Evolutionary conservation across 2,113 vertebrate species (phyloP), one percentile per base, ranked within the genome.

Genomic region (Esox niger): DNA sequence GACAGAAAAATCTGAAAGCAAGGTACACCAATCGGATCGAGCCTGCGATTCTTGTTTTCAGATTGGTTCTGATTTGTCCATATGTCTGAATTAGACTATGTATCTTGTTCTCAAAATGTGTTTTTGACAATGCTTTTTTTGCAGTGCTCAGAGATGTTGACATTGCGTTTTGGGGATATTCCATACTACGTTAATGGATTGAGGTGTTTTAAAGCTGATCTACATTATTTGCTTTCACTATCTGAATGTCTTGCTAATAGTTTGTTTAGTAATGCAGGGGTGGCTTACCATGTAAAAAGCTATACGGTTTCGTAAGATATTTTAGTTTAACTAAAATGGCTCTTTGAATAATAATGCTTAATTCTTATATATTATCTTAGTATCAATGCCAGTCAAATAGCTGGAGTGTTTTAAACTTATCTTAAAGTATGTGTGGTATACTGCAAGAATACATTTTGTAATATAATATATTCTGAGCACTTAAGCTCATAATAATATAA

Each of bases 281-380:
- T 59, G 73, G 83, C 81, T 73, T 81, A 82, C 29, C 31, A 61
- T 84, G 67, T 77, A 71, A 47, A 77, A 80, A 84, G 47, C 75
- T 64, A 77, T 72, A 81, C 68, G 82, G 78, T 66, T 67, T 69
- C 70, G 4, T 63, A 70, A 20, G 32, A 58, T 73, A 62, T 73
- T 76, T 72, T 72, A 81, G 68, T 79, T 29, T 32, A 76, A 77
- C 69, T 82, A 73, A 83, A 86, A 68, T 70, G 10, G 15, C 32
- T 38, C 55, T 62, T 52, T 43, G n/a, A 52, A 52, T 70, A 56
- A 57, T 56, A n/a, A n/a, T 66, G 74, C 75, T 71, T 11, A 54
- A 64, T 61, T 67, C 20, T 69, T n/a, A 58, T 62, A 67, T 73
- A 43, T 69, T 71, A 57, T 66, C 20, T 68, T 7, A n/a, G n/a